phyloP scores from a whole-genome alignment of 2,797 vertebrate genomes.

The Sebastes goodei region DNA sequence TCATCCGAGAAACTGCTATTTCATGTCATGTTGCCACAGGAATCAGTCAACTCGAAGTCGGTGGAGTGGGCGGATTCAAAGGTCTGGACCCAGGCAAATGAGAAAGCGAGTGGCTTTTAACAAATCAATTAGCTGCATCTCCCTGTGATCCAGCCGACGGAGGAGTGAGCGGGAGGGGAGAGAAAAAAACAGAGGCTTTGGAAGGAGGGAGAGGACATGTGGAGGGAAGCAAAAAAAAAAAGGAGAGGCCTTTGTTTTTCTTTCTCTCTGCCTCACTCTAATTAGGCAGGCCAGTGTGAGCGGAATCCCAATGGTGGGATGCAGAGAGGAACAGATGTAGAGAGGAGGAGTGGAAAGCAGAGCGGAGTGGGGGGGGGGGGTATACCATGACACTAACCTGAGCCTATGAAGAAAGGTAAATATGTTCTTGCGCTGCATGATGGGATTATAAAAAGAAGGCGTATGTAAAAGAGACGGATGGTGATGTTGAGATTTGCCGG shows the following conservation, averaged over 20 bases:
- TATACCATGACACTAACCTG: constrained; percentile 23
- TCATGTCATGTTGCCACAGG: background rate
- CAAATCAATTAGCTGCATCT: constrained; percentile 76
- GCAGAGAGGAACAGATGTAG: constrained; percentile 60
- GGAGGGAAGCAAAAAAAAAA: constrained; percentile 47
- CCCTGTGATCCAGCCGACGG: constrained; percentile 63
- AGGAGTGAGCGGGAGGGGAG: constrained; percentile 19
- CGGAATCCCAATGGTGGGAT: constrained; percentile 74
- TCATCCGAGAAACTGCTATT: background rate
- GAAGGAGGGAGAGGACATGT: constrained; percentile 51
- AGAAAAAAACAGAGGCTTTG: constrained; percentile 41
- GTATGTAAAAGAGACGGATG: constrained; percentile 22
- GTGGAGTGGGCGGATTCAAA: background rate
- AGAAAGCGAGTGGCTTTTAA: constrained; percentile 57
- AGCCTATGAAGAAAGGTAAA: constrained; percentile 35
- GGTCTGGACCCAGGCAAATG: background rate
- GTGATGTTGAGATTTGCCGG: background rate
- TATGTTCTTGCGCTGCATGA: constrained; percentile 3
- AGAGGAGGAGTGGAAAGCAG: constrained; percentile 34
- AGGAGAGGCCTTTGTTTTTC: constrained; percentile 67
- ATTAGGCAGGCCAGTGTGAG: constrained; percentile 81
- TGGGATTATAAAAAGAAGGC: constrained; percentile 1
- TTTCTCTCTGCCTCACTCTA: constrained; percentile 72
- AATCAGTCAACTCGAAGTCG: background rate
- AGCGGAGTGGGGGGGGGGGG: background rate